phyloP scores from a whole-genome alignment of 2,797 vertebrate species.

The Glyptemys insculpta region DNA sequence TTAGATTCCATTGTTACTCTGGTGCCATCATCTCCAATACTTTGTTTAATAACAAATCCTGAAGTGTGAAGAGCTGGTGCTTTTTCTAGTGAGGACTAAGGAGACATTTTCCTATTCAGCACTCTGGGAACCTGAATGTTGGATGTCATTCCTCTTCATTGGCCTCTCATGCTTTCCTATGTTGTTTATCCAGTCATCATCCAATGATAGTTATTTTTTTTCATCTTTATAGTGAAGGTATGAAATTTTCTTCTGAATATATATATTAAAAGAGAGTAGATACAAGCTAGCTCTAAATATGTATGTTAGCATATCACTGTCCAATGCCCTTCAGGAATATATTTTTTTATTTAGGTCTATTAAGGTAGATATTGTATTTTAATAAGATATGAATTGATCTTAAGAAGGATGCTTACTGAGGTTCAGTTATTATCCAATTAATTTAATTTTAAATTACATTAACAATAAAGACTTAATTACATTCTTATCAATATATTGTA shows the following conservation, averaged over 20 bases:
- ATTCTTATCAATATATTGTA: slow-evolving; percentile 77
- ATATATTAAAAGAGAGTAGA: background rate
- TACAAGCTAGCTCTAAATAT: background rate
- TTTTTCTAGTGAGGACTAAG: background rate
- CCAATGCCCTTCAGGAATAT: background rate
- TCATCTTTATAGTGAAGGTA: background rate
- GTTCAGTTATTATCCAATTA: slow-evolving; percentile 75
- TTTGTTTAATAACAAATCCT: slow-evolving; percentile 64
- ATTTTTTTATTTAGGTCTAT: slow-evolving; percentile 21
- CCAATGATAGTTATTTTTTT: background rate
- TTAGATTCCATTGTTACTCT: slow-evolving; percentile 40
- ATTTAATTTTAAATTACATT: slow-evolving; percentile 80
- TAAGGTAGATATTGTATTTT: slow-evolving; percentile 62
- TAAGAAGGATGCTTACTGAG: slow-evolving; percentile 74
- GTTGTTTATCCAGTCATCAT: background rate
- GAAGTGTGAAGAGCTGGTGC: background rate
- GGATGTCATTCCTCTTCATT: background rate
- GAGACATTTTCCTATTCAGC: background rate
- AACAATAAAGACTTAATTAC: slow-evolving; percentile 77
- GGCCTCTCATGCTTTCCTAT: background rate
- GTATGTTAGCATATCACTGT: accelerated
- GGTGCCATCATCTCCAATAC: slow-evolving; percentile 38
- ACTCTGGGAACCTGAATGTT: background rate
- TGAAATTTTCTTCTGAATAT: background rate
- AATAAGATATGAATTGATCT: slow-evolving; percentile 78